These are phyloP conservation scores for Archilochus colubris DNA, from an alignment of 2,113 vertebrate species.

Conservation along the genomic window DNA sequence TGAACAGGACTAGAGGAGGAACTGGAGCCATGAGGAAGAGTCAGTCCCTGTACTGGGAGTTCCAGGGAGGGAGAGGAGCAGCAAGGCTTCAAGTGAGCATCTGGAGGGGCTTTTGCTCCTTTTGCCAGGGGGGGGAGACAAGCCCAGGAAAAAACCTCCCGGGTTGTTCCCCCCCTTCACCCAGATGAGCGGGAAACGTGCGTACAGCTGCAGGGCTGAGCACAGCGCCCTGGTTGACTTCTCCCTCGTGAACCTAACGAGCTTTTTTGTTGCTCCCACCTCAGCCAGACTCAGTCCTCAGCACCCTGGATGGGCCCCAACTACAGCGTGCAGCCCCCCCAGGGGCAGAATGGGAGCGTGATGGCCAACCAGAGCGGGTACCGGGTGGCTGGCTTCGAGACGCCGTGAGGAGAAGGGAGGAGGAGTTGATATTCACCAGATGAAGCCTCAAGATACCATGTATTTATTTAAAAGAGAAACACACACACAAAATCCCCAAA, in stretches of 20 bases:
- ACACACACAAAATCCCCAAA: no score
- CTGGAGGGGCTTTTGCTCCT: neutral
- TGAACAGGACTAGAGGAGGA: neutral
- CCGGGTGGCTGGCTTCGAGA: slow-evolving; percentile 90
- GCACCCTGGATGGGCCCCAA: slow-evolving; percentile 90
- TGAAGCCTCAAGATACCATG: no score
- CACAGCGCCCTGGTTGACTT: no score
- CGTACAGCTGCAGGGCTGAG: no score
- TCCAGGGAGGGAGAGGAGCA: slow-evolving; percentile 80
- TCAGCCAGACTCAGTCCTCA: slow-evolving; percentile 89
- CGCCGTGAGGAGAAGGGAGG: slow-evolving; percentile 80
- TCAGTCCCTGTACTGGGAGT: neutral
- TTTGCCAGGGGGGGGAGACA: accelerated
- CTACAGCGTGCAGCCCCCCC: slow-evolving; percentile 84
- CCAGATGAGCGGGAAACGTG: no score
- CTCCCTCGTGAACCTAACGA: neutral
- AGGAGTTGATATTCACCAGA: neutral
- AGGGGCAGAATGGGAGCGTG: slow-evolving; percentile 89
- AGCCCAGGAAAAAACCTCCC: accelerated
- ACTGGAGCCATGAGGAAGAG: neutral
- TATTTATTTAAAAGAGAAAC: slow-evolving; percentile 7
- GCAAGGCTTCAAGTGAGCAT: slow-evolving; percentile 94
- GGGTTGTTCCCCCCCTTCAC: no score
- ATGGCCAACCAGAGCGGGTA: slow-evolving; percentile 88
- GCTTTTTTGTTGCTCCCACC: neutral